Conservation (phyloP, 2,113 vertebrate genomes). For the Heterocephalus glaber region DNA sequence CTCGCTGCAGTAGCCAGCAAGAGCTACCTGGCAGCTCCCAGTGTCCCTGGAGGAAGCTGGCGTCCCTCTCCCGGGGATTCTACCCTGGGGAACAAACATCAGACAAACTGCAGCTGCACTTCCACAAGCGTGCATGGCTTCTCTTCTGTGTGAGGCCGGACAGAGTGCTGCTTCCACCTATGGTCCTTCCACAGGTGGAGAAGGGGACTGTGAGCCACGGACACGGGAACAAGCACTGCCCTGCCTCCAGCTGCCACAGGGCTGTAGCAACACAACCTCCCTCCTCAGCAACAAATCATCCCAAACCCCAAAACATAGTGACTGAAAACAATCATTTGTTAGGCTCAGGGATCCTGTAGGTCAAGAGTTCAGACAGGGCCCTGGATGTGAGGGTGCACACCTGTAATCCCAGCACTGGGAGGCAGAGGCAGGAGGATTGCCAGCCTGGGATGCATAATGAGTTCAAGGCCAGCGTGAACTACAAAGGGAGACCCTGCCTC, state of each 20-base stretch:
- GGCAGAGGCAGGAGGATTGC: not conserved
- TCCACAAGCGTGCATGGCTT: not conserved
- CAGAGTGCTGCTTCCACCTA: fast-evolving
- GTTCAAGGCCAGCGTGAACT: not conserved
- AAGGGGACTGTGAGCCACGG: not conserved
- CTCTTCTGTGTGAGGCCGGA: not conserved
- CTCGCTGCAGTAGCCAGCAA: not conserved
- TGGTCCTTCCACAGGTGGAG: not conserved
- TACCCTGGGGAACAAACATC: not conserved
- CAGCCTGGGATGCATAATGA: not conserved
- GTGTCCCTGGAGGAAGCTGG: not conserved
- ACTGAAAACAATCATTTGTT: not conserved
- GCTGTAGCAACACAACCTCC: not conserved
- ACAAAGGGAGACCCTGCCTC: not conserved
- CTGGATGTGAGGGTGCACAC: not conserved
- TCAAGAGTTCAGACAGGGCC: not conserved
- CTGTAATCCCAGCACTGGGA: not conserved
- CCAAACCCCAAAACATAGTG: not conserved
- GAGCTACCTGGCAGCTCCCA: not conserved
- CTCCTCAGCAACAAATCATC: not conserved
- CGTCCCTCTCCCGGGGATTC: not conserved
- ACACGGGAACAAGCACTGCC: not conserved
- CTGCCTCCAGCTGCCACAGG: not conserved
- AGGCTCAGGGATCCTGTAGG: not conserved
- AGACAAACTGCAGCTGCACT: fast-evolving